phyloP scores from a whole-genome alignment of 1,140 invertebrate genomes.

The Coenobita brevimanus region DNA sequence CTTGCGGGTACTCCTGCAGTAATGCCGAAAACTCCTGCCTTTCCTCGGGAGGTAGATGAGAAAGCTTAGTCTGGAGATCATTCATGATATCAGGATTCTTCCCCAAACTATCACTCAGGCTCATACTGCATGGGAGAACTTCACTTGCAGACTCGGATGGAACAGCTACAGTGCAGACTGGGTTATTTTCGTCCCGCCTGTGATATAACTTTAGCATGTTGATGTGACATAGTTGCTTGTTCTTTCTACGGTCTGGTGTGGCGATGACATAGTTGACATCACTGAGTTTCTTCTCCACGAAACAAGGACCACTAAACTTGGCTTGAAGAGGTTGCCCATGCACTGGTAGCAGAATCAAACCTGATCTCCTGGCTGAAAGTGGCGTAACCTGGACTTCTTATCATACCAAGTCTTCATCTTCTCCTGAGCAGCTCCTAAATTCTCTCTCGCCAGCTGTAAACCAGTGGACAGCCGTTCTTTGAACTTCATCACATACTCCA shows the following conservation, averaged over 20 bases:
- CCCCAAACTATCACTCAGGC: too few relatives aligned
- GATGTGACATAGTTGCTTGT: background rate
- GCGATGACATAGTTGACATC: background rate
- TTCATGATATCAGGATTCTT: too few relatives aligned
- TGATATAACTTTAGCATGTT: slow-evolving; percentile 1
- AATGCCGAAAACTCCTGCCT: too few relatives aligned
- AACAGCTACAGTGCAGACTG: too few relatives aligned
- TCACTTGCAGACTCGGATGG: too few relatives aligned
- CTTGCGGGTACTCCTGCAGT: too few relatives aligned
- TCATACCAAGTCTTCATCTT: slow-evolving; percentile 1
- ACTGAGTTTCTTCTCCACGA: background rate
- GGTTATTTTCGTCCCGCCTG: too few relatives aligned
- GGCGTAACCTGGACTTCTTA: too few relatives aligned
- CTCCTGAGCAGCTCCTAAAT: background rate
- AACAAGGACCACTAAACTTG: background rate
- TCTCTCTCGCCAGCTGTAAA: background rate
- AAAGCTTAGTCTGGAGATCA: too few relatives aligned
- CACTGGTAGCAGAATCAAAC: background rate
- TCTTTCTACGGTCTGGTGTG: slow-evolving; percentile 13
- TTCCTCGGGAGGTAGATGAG: too few relatives aligned
- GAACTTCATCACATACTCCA: background rate
- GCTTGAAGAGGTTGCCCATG: background rate
- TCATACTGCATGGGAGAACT: too few relatives aligned
- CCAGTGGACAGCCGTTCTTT: background rate
- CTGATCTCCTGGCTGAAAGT: slow-evolving; percentile 17